phyloP scores from a whole-genome alignment of 2,888 invertebrate genomes.

The Brachyptera putata region DNA sequence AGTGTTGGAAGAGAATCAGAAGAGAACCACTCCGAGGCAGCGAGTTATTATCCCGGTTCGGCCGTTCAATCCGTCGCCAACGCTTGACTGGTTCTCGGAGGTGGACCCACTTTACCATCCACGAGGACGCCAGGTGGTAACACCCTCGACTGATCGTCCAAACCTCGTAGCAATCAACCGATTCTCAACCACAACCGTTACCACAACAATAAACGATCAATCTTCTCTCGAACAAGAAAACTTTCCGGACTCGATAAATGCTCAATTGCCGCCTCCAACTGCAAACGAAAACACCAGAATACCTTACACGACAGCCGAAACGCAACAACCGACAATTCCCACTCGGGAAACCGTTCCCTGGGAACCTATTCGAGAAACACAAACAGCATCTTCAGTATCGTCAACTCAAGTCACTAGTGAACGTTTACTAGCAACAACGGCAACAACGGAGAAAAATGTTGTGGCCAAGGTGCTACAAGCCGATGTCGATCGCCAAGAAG shows the following conservation, averaged over 20 bases:
- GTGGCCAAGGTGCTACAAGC: too few species aligned
- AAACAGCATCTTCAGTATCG: neutral
- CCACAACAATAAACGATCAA: too few species aligned
- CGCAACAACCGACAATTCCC: conserved; percentile 8
- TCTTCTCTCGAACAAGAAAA: conserved; percentile 4
- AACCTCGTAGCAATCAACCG: neutral
- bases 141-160: neutral
- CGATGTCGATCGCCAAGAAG: too few species aligned
- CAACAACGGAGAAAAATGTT: too few species aligned
- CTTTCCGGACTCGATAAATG: conserved; percentile 41
- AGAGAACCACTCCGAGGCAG: neutral
- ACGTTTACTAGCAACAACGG: too few species aligned
- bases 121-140: too few species aligned
- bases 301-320: conserved; percentile 36
- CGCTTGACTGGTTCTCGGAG: conserved; percentile 48
- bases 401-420: too few species aligned
- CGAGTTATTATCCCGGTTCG: neutral
- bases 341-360: conserved; percentile 10
- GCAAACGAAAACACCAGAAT: conserved; percentile 38
- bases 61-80: conserved; percentile 39
- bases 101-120: conserved; percentile 48
- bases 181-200: too few species aligned
- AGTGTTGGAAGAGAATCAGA: conserved; percentile 19
- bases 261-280: conserved; percentile 43
- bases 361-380: conserved; percentile 6